phyloP scores from a whole-genome alignment of 2,113 vertebrate species.

The Damaliscus lunatus region DNA sequence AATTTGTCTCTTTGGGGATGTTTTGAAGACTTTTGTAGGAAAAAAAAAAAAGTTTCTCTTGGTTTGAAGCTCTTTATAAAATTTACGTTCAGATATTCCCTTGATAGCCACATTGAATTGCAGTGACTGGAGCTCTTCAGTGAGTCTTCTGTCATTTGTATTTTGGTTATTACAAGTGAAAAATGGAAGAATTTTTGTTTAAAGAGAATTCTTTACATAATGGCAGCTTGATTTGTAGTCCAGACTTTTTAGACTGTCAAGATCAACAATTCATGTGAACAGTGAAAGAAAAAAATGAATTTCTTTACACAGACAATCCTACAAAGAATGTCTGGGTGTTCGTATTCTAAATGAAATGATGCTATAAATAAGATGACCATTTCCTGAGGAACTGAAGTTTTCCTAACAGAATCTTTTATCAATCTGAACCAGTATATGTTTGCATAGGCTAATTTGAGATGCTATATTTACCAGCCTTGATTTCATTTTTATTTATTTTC shows the following conservation, averaged over 20 bases:
- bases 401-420: slow-evolving; percentile 14
- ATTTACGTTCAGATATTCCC: neutral
- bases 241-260: neutral
- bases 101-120: neutral
- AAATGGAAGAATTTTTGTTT: neutral
- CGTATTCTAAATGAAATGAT: slow-evolving; percentile 44
- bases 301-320: neutral
- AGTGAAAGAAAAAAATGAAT: neutral
- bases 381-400: slow-evolving; percentile 9
- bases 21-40: neutral
- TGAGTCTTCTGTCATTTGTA: neutral
- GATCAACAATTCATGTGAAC: neutral
- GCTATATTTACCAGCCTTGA: slow-evolving; percentile 27
- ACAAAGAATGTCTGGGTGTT: neutral
- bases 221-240: neutral
- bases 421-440: neutral
- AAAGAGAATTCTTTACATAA: neutral
- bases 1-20: neutral
- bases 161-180: neutral
- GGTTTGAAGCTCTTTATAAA: neutral
- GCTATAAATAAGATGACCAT: neutral
- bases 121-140: neutral
- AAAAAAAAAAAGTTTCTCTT: neutral
- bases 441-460: slow-evolving; percentile 32
- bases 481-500: neutral